A percentile compares a stretch with the other conserved stretches of the same genome.
Evolutionary conservation across 2,113 vertebrate genomes (phyloP).

Genomic region (Gracilinanus agilis): DNA sequence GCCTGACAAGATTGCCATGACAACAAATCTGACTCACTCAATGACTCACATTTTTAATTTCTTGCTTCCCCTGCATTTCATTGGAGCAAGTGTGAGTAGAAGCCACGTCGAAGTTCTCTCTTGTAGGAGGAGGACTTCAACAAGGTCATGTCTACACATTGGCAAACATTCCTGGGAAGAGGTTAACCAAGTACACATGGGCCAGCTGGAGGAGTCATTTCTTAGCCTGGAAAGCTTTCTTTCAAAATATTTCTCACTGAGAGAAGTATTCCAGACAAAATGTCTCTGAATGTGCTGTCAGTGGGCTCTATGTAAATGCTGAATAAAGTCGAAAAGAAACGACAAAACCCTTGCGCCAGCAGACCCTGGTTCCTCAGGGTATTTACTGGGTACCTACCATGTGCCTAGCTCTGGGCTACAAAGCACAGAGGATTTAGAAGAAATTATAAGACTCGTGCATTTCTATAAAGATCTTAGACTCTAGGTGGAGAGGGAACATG

Average conservation of each 20-base stretch:
- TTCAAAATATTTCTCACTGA: neutral
- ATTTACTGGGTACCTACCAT: neutral
- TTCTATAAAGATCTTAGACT: neutral
- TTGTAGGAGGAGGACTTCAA: slow-evolving; percentile 26
- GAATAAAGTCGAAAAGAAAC: neutral
- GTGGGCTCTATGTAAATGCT: neutral
- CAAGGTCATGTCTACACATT: slow-evolving; percentile 6
- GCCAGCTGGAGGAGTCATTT: neutral
- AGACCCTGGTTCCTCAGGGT: neutral
- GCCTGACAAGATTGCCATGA: slow-evolving; percentile 60
- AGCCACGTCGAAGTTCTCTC: slow-evolving; percentile 49
- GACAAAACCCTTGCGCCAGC: neutral
- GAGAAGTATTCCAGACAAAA: neutral
- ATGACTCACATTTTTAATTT: slow-evolving; percentile 67
- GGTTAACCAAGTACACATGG: neutral
- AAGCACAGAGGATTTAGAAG: neutral
- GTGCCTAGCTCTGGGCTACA: neutral
- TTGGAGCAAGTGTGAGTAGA: slow-evolving; percentile 55
- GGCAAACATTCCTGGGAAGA: slow-evolving; percentile 15
- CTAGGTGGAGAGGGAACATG: neutral
- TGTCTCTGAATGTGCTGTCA: neutral
- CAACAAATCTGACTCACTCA: slow-evolving; percentile 63
- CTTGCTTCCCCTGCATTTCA: slow-evolving; percentile 50
- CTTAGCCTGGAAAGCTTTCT: neutral
- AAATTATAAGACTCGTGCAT: neutral